Evolutionary conservation across 1,140 invertebrate species (phyloP).

Genomic region (Stratiolaelaps scimitus): DNA sequence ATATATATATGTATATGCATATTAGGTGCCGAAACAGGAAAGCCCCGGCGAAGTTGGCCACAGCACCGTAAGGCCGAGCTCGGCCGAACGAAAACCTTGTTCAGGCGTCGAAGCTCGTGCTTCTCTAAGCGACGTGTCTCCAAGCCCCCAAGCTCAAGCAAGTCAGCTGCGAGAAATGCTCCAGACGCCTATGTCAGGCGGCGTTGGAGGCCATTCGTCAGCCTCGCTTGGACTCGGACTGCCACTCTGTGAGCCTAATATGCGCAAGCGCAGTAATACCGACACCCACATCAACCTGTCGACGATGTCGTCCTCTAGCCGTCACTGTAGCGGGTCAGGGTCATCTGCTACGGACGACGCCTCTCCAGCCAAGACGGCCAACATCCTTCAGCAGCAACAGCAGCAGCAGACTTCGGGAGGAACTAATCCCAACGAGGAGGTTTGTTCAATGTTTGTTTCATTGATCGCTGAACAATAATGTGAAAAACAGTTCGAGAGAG

Average conservation of each 20-base stretch:
- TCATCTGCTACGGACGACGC: neutral
- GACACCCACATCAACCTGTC: slow-evolving; percentile 18
- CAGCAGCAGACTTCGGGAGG: no score
- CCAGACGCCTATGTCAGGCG: slow-evolving; percentile 33
- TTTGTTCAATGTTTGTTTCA: neutral
- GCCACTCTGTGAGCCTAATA: neutral
- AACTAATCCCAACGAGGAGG: slow-evolving; percentile 26
- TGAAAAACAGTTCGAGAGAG: no score
- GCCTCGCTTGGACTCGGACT: no score
- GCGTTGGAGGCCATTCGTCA: no score
- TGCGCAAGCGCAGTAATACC: slow-evolving; percentile 18
- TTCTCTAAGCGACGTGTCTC: neutral
- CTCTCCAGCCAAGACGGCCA: slow-evolving; percentile 25
- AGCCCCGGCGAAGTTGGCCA: neutral
- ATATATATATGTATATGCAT: no score
- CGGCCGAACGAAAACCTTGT: neutral
- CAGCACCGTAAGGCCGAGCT: neutral
- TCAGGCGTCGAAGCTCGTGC: neutral
- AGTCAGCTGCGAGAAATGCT: slow-evolving; percentile 37
- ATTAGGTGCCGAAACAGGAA: slow-evolving; percentile 19
- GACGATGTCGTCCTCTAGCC: neutral
- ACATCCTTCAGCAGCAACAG: neutral
- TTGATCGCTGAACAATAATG: no score
- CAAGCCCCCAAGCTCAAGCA: neutral
- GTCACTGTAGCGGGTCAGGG: no score